Percentiles rank a stretch among this genome's conserved stretches.
phyloP scores from a whole-genome alignment of 2,113 vertebrate genomes.

The Corythornis cristatus region DNA sequence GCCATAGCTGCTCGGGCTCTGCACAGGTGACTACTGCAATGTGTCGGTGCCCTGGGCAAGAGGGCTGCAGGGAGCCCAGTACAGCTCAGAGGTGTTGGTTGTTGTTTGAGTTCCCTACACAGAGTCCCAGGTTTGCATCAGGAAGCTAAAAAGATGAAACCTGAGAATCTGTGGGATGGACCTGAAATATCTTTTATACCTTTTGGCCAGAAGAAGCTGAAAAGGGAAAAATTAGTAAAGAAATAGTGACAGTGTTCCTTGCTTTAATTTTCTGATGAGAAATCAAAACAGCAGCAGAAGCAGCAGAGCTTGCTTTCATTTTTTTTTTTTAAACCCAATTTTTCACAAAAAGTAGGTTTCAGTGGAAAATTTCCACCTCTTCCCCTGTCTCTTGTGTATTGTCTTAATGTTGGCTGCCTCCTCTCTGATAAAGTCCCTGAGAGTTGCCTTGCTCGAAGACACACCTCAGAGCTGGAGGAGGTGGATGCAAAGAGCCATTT shows the following conservation, averaged over 20 bases:
- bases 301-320: neutral
- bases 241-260: conserved; percentile 2
- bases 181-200: neutral
- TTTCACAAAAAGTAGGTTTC: conserved; percentile 49
- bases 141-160: neutral
- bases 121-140: neutral
- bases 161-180: neutral
- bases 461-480: neutral
- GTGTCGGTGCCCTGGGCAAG: neutral
- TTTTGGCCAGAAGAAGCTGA: neutral
- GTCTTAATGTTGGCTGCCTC: neutral
- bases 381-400: neutral
- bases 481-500: neutral
- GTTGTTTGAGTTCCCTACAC: neutral
- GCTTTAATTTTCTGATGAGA: conserved; percentile 41
- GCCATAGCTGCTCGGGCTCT: rapidly evolving
- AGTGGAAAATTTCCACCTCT: conserved; percentile 33
- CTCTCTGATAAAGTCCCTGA: neutral
- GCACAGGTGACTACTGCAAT: rapidly evolving
- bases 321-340: conserved; percentile 40
- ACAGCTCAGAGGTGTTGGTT: neutral
- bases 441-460: neutral
- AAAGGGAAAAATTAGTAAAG: neutral
- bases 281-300: conserved; percentile 9
- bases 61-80: neutral